Conservation (phyloP, 2,888 invertebrate genomes). For the Melanostoma mellinum region DNA sequence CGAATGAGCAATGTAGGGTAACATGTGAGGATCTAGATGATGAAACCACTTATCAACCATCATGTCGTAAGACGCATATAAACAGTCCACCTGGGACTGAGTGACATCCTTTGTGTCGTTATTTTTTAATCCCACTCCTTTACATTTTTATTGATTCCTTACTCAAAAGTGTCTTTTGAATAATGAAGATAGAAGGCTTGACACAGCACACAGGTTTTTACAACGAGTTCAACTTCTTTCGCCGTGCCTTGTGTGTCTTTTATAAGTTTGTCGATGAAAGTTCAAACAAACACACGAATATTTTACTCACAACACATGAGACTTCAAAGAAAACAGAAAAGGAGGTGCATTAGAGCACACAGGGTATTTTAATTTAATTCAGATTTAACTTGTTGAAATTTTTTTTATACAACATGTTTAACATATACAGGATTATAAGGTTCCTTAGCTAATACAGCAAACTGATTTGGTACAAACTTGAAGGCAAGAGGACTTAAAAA, state of each 20-base stretch:
- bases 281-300: background rate
- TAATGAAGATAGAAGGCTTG: background rate
- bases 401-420: too few relatives aligned
- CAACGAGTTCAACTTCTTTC: constrained; percentile 9
- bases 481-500: too few relatives aligned
- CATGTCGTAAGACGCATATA: constrained; percentile 26
- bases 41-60: constrained; percentile 46
- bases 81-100: background rate
- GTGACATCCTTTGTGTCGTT: background rate
- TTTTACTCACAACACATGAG: background rate
- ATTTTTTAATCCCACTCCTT: background rate
- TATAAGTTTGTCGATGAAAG: constrained; percentile 1
- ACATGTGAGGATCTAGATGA: constrained; percentile 37
- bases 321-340: too few relatives aligned
- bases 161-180: background rate
- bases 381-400: too few relatives aligned
- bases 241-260: background rate
- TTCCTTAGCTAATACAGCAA: too few relatives aligned
- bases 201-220: background rate
- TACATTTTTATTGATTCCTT: background rate
- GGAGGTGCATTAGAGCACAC: too few relatives aligned
- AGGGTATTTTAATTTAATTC: too few relatives aligned
- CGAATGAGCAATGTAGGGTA: constrained; percentile 23
- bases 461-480: too few relatives aligned
- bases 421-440: too few relatives aligned